phyloP scores from a whole-genome alignment of 2,888 invertebrate genomes.

The Agonopterix heracliana region DNA sequence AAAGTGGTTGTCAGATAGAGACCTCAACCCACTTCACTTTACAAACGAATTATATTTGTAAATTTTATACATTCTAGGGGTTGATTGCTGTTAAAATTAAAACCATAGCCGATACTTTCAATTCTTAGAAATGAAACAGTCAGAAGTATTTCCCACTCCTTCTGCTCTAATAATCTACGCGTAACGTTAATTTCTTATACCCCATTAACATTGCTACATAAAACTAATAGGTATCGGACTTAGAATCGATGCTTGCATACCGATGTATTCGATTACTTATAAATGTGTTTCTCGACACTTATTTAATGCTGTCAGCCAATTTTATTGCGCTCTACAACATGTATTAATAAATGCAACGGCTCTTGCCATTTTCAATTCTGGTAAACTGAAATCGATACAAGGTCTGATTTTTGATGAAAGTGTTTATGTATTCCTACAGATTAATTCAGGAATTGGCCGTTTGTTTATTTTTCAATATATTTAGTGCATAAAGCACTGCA shows the following conservation, averaged over 20 bases:
- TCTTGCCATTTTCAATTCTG: constrained; percentile 20
- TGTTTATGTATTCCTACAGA: constrained; percentile 16
- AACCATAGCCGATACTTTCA: too few relatives aligned
- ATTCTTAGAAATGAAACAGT: too few relatives aligned
- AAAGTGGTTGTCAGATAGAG: too few relatives aligned
- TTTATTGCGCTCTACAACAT: constrained; percentile 44
- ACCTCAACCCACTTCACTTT: too few relatives aligned
- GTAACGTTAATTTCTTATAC: background rate
- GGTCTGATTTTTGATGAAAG: constrained; percentile 41
- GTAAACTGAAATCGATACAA: constrained; percentile 42
- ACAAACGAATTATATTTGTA: too few relatives aligned
- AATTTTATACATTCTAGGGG: too few relatives aligned
- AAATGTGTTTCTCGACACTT: constrained; percentile 61
- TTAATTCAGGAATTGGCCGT: too few relatives aligned
- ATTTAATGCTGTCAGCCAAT: constrained; percentile 61
- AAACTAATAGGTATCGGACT: constrained; percentile 25
- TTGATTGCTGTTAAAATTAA: too few relatives aligned
- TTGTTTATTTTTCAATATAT: too few relatives aligned
- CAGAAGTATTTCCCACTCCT: too few relatives aligned
- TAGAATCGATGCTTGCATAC: constrained; percentile 54
- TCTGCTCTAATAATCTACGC: too few relatives aligned
- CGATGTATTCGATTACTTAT: constrained; percentile 71
- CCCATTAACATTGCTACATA: background rate
- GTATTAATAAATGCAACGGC: constrained; percentile 44
- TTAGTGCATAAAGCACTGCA: too few relatives aligned